phyloP scores from a whole-genome alignment of 2,113 vertebrate species.

The Abramis brama region DNA sequence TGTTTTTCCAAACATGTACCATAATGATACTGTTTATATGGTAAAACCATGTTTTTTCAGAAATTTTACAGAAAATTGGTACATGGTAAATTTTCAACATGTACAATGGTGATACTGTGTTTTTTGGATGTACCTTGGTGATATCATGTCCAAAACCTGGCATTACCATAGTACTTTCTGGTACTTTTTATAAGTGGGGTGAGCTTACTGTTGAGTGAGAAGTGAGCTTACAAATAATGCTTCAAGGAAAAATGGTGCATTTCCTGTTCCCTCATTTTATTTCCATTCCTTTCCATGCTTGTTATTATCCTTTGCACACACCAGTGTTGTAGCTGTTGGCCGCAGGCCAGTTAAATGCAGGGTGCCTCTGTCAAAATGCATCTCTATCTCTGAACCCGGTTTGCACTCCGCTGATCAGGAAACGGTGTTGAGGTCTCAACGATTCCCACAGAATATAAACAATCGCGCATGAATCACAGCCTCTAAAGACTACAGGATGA shows the following conservation, averaged over 20 bases:
- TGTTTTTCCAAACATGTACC: neutral
- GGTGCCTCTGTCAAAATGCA: constrained; percentile 31
- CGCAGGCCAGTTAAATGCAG: constrained; percentile 21
- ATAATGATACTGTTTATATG: neutral
- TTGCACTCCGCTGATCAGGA: constrained; percentile 38
- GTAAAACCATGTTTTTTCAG: neutral
- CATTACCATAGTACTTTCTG: neutral
- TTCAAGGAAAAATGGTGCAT: constrained; percentile 29
- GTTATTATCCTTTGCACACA: constrained; percentile 52
- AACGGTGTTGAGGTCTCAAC: constrained; percentile 12
- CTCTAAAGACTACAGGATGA: constrained; percentile 31
- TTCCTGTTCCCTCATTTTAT: neutral
- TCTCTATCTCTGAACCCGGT: constrained; percentile 17
- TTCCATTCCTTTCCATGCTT: constrained; percentile 24
- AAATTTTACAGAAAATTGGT: neutral
- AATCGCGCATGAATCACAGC: neutral
- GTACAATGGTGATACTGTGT: neutral
- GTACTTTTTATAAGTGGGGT: neutral
- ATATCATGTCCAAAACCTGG: neutral
- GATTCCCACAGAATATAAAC: constrained; percentile 32
- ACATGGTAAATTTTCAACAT: too few relatives aligned
- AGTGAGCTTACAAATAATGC: constrained; percentile 24
- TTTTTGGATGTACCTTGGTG: neutral
- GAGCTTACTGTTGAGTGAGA: neutral
- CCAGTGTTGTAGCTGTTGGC: constrained; percentile 46